phyloP scores from a whole-genome alignment of 1,140 invertebrate genomes.

The Harlomillsia oculata region DNA sequence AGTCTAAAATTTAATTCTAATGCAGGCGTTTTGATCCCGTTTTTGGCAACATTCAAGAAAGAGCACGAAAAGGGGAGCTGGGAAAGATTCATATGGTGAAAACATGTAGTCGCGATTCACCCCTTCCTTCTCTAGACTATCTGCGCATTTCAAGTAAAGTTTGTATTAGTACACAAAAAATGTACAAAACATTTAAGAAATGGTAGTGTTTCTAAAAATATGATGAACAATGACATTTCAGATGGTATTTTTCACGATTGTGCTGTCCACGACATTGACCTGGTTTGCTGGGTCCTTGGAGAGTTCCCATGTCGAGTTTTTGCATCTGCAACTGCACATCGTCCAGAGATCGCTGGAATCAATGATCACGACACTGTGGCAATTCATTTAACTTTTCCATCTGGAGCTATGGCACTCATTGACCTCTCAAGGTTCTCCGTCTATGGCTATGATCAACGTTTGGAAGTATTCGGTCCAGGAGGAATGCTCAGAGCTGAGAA shows the following conservation, averaged over 20 bases:
- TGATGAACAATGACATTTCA: conserved; percentile 36
- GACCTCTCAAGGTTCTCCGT: conserved; percentile 53
- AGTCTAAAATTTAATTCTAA: background rate
- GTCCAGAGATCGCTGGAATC: conserved; percentile 50
- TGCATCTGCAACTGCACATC: conserved; percentile 46
- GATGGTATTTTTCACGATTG: conserved; percentile 66
- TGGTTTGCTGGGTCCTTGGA: conserved; percentile 51
- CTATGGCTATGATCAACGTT: conserved; percentile 61
- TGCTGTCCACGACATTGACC: conserved; percentile 58
- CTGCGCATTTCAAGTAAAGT: conserved; percentile 50
- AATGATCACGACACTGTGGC: conserved; percentile 57
- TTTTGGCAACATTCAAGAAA: conserved; percentile 45
- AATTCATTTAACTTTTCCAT: conserved; percentile 52
- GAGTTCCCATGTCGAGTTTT: conserved; percentile 50
- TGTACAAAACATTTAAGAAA: too few relatives aligned
- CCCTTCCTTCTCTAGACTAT: conserved; percentile 52
- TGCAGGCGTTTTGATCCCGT: conserved; percentile 55
- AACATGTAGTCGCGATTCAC: conserved; percentile 52
- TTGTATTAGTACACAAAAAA: too few relatives aligned
- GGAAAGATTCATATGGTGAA: conserved; percentile 55
- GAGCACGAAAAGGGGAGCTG: conserved; percentile 49
- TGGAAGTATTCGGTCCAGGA: conserved; percentile 50
- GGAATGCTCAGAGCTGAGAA: conserved; percentile 52
- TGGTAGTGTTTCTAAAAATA: background rate
- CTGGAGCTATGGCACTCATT: conserved; percentile 52